These are phyloP conservation scores for Myotis yumanensis DNA, from an alignment of 2,113 vertebrate species.

Conservation along the genomic window DNA sequence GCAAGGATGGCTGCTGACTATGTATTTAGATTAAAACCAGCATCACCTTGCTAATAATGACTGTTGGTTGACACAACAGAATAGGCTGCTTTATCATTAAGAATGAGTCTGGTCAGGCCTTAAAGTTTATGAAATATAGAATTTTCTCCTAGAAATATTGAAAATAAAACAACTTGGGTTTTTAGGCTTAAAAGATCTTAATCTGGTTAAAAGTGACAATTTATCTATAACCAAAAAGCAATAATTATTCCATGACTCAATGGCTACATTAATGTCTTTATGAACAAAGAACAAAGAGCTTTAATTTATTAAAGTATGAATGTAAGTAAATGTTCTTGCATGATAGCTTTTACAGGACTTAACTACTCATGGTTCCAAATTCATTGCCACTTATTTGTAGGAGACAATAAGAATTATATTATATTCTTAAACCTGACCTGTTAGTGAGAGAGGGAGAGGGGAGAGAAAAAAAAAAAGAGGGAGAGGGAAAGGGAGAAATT, in stretches of 20 bases:
- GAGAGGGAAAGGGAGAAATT: neutral
- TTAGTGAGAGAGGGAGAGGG: neutral
- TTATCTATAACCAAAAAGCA: constrained; percentile 48
- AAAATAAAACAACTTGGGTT: constrained; percentile 20
- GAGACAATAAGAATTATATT: neutral
- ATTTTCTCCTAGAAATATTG: constrained; percentile 42
- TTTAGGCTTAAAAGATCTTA: constrained; percentile 26
- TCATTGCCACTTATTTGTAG: neutral
- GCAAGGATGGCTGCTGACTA: neutral
- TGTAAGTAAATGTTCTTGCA: neutral
- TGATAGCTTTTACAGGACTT: neutral
- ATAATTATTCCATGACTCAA: constrained; percentile 4
- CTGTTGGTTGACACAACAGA: neutral
- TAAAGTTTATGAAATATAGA: constrained; percentile 40
- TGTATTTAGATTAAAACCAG: constrained; percentile 33
- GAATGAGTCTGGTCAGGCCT: constrained; percentile 9
- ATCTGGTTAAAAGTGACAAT: constrained; percentile 40
- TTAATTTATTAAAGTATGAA: constrained; percentile 26
- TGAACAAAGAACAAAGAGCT: constrained; percentile 11
- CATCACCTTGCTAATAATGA: neutral
- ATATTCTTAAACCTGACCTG: constrained; percentile 5
- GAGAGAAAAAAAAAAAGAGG: too few species aligned
- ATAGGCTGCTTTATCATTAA: constrained; percentile 26
- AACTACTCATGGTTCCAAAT: neutral
- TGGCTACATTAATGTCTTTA: neutral